Conservation (phyloP, 1,140 invertebrate species). For the Drosophila melanogaster region Release_6_plus_ISO1_MT NT_033779.5:5159501-5160000, state of each 20-base stretch:
- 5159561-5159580: conserved; percentile 78
- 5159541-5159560: conserved; percentile 80
- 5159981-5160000: conserved; percentile 71
- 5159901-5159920: conserved; percentile 46
- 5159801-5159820: conserved; percentile 59
- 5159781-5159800: conserved; percentile 52
- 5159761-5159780: conserved; percentile 69
- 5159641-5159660: conserved; percentile 49
- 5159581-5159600: conserved; percentile 77
- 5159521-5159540: conserved; percentile 75
- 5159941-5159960: conserved; percentile 52
- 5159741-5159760: conserved; percentile 69
- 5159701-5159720: conserved; percentile 72
- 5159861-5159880: conserved; percentile 54
- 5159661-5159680: conserved; percentile 80
- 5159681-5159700: conserved; percentile 82
- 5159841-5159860: conserved; percentile 47
- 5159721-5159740: conserved; percentile 54
- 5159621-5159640: conserved; percentile 1
- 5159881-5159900: conserved; percentile 14
- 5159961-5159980: conserved; percentile 46
- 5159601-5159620: conserved; percentile 76
- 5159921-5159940: conserved; percentile 51
- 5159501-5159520: conserved; percentile 72
- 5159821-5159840: conserved; percentile 65